Evolutionary conservation across 2,888 invertebrate genomes (phyloP).

Genomic region (Netelia virgata): DNA sequence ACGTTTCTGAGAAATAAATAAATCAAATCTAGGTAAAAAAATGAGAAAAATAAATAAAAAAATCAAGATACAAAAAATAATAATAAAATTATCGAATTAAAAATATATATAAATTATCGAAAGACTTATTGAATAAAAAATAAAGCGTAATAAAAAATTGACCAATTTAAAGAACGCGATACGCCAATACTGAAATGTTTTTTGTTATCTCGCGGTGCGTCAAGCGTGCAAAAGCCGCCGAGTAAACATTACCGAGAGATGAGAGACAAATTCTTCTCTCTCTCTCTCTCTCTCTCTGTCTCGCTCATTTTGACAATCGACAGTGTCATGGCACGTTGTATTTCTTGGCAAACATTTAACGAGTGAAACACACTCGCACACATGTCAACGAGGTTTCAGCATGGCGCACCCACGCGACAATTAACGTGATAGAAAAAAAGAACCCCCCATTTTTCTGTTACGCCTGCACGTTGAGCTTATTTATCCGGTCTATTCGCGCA

Average conservation of each 20-base stretch:
- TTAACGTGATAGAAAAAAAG: background rate
- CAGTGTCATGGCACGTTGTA: background rate
- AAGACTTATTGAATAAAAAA: no score
- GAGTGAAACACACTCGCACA: slow-evolving; percentile 3
- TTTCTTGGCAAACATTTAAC: slow-evolving; percentile 28
- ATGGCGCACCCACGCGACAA: slow-evolving; percentile 12
- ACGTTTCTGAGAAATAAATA: no score
- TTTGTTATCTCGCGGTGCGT: background rate
- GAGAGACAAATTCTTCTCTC: background rate
- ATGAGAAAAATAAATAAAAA: background rate
- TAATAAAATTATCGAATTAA: background rate
- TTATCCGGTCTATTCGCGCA: background rate
- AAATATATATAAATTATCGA: background rate
- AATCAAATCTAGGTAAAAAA: background rate
- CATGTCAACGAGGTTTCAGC: slow-evolving; percentile 21
- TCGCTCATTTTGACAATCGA: background rate
- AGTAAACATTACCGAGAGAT: background rate
- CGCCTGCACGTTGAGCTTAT: background rate
- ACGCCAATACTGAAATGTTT: background rate
- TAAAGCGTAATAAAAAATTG: background rate
- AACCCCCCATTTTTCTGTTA: background rate
- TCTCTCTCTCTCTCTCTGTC: background rate
- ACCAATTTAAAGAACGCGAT: background rate
- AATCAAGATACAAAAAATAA: background rate
- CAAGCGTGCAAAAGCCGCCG: background rate